Base-by-base conservation (phyloP, 2,888 invertebrate species). In the Sipunculus nudus region DNA sequence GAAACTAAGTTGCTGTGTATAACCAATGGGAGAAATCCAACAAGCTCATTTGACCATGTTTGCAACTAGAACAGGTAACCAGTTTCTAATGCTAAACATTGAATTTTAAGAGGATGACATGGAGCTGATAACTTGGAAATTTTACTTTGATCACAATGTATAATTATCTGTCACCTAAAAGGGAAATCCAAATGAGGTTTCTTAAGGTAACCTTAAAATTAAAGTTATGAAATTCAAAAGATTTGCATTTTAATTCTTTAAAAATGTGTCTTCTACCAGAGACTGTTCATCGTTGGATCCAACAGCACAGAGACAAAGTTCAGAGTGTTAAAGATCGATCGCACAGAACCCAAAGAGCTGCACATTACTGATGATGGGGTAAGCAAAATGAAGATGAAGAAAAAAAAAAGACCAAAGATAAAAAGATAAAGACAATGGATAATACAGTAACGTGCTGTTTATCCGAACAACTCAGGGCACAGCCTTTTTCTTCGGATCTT, bases 221-320 rank as follows among this genome's bases (percentile, higher is more conserved):
- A 16, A 35, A 35, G 38, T 23, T 6, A 6, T 41, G 23, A 21
- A 21, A 21, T 41, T 41, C 6, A 21, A 21, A 41, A 16, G 19
- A 21, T 41, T 41, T 41, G 38, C 41, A 41, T 23, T 41, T 21
- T 41, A 21, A 4, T 41, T n/a, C 38, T n/a, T 35, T 13, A 13
- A 35, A 35, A 13, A 35, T n/a, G 16, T 35, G 38, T 35, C 10
- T n/a, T 57, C 59, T 71, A 71, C 8, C 84, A 96, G 94, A 90
- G 93, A 78, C 93, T 93, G 82, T 97, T 93, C 84, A 86, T 99
- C 47, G 93, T 99, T 78, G 99, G 98, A 4, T 95, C 95, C 16
- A 98, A 97, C 80, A 94, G 94, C 77, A 92, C 92, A 0, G 90
- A 95, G 80, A 93, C 92, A 0, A 88, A 92, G 56, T 98, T 96